Evolutionary conservation across 2,113 vertebrate species (phyloP).

Genomic region (Sterrhoptilus dennistouni): DNA sequence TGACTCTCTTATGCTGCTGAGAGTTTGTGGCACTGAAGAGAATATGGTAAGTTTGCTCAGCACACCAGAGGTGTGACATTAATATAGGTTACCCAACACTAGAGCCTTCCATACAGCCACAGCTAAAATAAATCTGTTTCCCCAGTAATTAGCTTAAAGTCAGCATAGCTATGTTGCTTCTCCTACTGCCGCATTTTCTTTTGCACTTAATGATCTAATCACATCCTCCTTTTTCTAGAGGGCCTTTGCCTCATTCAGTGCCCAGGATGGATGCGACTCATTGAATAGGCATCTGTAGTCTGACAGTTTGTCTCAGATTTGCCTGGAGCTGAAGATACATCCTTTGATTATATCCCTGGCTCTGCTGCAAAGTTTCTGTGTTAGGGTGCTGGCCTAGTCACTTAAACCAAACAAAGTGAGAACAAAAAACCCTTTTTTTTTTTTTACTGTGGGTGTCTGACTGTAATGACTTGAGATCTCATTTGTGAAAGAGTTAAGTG

Average conservation of each 20-base stretch:
- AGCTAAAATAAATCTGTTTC: background rate
- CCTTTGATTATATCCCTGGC: conserved; percentile 15
- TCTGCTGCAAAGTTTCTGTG: background rate
- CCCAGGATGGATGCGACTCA: conserved; percentile 28
- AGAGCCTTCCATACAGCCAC: background rate
- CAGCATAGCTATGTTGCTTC: background rate
- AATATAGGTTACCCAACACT: background rate
- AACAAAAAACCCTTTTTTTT: background rate
- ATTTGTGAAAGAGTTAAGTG: background rate
- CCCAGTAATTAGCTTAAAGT: background rate
- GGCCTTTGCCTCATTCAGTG: conserved; percentile 28
- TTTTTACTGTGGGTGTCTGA: background rate
- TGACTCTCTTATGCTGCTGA: background rate
- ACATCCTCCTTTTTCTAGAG: conserved; percentile 26
- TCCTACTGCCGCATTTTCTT: background rate
- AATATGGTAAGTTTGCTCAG: background rate
- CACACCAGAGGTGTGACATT: background rate
- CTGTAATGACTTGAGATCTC: background rate
- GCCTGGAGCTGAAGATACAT: conserved; percentile 22
- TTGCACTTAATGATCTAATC: conserved; percentile 35
- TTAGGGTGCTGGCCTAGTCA: background rate
- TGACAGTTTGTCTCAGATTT: conserved; percentile 17
- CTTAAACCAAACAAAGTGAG: background rate
- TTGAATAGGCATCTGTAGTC: conserved; percentile 33
- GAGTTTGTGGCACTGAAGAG: background rate